Conservation (phyloP, 2,113 vertebrate genomes). For the Taxidea taxus region DNA sequence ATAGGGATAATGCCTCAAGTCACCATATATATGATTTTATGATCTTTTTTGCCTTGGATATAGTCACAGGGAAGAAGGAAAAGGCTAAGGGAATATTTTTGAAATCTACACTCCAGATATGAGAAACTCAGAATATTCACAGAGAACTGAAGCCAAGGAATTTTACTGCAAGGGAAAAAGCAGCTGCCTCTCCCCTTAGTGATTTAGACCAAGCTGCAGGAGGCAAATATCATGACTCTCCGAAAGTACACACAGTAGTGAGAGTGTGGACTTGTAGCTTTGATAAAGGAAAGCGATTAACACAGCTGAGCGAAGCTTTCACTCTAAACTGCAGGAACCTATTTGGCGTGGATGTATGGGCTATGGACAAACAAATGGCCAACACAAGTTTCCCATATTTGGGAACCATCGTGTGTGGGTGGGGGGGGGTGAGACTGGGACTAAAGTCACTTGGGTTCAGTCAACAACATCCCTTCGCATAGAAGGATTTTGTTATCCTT, state of each 20-base stretch:
- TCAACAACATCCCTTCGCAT: neutral
- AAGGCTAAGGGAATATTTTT: constrained; percentile 13
- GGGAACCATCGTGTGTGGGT: neutral
- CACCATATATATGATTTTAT: neutral
- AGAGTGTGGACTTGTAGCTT: neutral
- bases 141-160: neutral
- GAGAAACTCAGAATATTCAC: neutral
- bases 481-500: neutral
- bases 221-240: constrained; percentile 25
- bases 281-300: constrained; percentile 48
- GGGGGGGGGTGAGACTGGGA: neutral
- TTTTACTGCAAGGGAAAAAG: constrained; percentile 8
- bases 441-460: neutral
- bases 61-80: neutral
- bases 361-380: neutral
- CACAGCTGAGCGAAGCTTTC: neutral
- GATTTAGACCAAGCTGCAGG: neutral
- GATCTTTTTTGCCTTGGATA: neutral
- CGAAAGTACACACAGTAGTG: neutral
- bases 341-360: neutral
- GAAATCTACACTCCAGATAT: constrained; percentile 24
- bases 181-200: neutral
- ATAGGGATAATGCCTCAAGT: neutral
- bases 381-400: neutral
- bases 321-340: neutral